A percentile compares a stretch with the other conserved stretches of the same genome.
These are phyloP conservation scores for Drosophila gunungcola DNA, from an alignment of 1,140 invertebrate species.

Conservation along the genomic window DNA sequence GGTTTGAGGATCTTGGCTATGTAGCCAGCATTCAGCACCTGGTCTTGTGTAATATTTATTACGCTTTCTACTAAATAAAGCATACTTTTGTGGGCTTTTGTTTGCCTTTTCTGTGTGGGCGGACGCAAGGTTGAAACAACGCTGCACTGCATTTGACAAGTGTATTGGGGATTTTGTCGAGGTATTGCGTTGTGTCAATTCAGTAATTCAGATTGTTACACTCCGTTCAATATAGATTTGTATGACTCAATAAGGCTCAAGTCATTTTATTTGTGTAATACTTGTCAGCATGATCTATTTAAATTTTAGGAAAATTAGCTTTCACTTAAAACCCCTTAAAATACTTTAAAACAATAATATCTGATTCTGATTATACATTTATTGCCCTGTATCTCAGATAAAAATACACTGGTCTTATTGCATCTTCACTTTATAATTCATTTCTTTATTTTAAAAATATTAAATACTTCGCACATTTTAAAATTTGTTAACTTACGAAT, in stretches of 20 bases:
- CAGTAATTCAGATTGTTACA: not conserved
- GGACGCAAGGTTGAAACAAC: slow-evolving; percentile 31
- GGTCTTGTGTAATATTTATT: slow-evolving; percentile 81
- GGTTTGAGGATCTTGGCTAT: slow-evolving; percentile 21
- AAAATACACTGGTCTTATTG: too few relatives aligned
- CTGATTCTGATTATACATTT: too few relatives aligned
- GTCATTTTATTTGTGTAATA: not conserved
- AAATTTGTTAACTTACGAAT: too few relatives aligned
- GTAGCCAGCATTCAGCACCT: slow-evolving; percentile 51
- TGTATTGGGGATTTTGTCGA: slow-evolving; percentile 20
- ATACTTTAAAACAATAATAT: too few relatives aligned
- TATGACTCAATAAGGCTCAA: not conserved
- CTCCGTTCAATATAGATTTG: not conserved
- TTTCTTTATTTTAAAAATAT: too few relatives aligned
- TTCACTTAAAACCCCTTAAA: too few relatives aligned
- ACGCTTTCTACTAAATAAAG: slow-evolving; percentile 74
- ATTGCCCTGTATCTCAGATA: too few relatives aligned
- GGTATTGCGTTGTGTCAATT: not conserved
- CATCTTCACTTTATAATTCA: too few relatives aligned
- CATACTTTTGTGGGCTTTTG: slow-evolving; percentile 54
- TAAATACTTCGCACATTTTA: too few relatives aligned
- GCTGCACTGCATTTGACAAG: slow-evolving; percentile 53
- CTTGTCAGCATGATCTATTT: too few relatives aligned
- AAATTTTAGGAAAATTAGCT: too few relatives aligned
- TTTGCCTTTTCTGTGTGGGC: slow-evolving; percentile 24